These are phyloP conservation scores for Pocillopora damicornis DNA, from an alignment of 64 coral and sea anemone genomes.

Conservation along the genomic window DNA sequence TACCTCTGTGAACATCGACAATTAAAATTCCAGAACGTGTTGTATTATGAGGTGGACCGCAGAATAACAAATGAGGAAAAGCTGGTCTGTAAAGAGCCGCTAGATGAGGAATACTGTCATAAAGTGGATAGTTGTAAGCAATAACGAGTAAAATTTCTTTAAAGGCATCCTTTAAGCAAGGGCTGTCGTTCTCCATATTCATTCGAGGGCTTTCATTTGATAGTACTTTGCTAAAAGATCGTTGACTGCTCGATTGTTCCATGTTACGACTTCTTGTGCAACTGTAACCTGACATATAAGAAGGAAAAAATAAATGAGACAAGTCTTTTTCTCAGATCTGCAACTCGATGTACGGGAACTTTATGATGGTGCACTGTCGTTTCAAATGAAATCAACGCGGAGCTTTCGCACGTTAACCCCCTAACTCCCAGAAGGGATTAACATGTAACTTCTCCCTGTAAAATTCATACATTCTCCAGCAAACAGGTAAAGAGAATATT, in stretches of 20 bases:
- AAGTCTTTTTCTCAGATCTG: not conserved
- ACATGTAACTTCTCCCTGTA: too few relatives aligned
- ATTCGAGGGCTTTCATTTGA: not conserved
- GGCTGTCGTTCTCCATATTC: not conserved
- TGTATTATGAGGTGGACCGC: constrained; percentile 64
- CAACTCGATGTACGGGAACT: too few relatives aligned
- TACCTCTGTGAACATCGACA: constrained; percentile 67
- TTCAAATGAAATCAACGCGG: too few relatives aligned
- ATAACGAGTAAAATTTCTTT: constrained; percentile 76
- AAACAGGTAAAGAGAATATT: too few relatives aligned
- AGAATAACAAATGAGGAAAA: constrained; percentile 72
- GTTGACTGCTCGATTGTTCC: not conserved
- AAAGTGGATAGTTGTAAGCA: constrained; percentile 84
- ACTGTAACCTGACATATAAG: constrained; percentile 24
- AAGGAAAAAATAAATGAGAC: not conserved
- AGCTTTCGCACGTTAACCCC: too few relatives aligned
- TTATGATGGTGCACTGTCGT: too few relatives aligned
- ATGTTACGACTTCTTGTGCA: not conserved
- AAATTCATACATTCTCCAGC: too few relatives aligned
- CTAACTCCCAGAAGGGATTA: too few relatives aligned
- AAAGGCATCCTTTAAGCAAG: constrained; percentile 70
- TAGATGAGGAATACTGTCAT: constrained; percentile 73
- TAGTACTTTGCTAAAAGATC: not conserved
- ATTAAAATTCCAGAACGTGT: constrained; percentile 41
- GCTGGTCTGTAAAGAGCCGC: constrained; percentile 57